Conservation (phyloP, 2,797 vertebrate species). For the Poeciliopsis turneri region DNA sequence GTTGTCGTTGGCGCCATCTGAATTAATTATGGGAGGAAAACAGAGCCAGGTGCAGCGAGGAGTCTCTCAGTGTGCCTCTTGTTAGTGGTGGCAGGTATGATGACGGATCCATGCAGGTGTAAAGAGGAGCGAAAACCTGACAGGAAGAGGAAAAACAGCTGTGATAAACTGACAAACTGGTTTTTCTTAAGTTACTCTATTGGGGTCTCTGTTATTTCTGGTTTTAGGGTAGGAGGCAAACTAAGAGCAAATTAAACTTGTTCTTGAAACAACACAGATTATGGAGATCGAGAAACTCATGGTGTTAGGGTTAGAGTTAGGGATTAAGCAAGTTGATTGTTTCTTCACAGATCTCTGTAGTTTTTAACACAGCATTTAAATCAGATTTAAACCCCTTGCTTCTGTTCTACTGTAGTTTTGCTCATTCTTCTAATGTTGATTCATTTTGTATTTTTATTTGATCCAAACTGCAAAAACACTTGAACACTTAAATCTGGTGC, state of each 20-base stretch:
- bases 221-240: neutral
- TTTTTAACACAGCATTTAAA: neutral
- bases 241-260: neutral
- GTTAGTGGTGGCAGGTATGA: slow-evolving; percentile 26
- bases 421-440: neutral
- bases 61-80: slow-evolving; percentile 12
- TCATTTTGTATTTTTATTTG: neutral
- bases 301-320: too few species aligned
- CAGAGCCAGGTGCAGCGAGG: slow-evolving; percentile 33
- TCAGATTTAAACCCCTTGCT: neutral
- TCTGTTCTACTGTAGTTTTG: neutral
- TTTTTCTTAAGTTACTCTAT: neutral
- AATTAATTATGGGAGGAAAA: slow-evolving; percentile 36
- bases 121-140: neutral
- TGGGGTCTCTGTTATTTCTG: neutral
- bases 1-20: slow-evolving; percentile 10
- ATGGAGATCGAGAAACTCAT: neutral
- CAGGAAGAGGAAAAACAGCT: neutral
- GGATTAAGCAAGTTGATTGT: neutral
- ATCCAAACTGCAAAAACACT: too few species aligned
- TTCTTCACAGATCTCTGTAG: neutral
- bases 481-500: too few species aligned
- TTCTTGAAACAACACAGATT: neutral
- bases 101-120: slow-evolving; percentile 27
- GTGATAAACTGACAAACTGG: slow-evolving; percentile 2